Conservation (phyloP, 2,797 vertebrate genomes). For the Syngnathus acus region DNA sequence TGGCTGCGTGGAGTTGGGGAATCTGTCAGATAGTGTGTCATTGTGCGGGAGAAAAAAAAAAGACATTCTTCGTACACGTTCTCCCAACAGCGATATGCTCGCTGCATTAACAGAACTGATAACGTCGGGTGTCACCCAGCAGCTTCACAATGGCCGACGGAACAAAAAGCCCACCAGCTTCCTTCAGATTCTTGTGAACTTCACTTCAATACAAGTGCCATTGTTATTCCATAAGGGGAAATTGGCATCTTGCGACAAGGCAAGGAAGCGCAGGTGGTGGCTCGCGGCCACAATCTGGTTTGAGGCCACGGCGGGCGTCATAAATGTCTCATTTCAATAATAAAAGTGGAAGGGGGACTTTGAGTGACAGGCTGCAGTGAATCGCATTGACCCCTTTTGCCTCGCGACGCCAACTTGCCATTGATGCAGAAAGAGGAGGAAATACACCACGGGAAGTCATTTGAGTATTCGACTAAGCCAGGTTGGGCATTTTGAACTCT, state of each 20-base stretch:
- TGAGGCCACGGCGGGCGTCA: constrained; percentile 25
- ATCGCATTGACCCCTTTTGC: constrained; percentile 22
- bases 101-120: constrained; percentile 34
- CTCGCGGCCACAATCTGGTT: constrained; percentile 12
- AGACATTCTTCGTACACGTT: neutral
- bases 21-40: constrained; percentile 48
- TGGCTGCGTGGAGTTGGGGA: constrained; percentile 47
- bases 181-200: neutral
- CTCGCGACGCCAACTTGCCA: neutral
- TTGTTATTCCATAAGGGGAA: constrained; percentile 28
- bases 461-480: neutral
- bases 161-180: neutral
- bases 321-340: constrained; percentile 67
- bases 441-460: neutral
- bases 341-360: constrained; percentile 39
- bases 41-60: constrained; percentile 35
- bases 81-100: neutral
- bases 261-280: constrained; percentile 42
- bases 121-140: constrained; percentile 24
- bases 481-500: neutral
- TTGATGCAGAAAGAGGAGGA: neutral
- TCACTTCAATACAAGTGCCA: constrained; percentile 7
- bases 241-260: constrained; percentile 27
- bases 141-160: neutral
- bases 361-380: constrained; percentile 31